Percentiles rank a stretch among this genome's conserved stretches.
phyloP scores from a whole-genome alignment of 1,140 invertebrate species.

The Heliconius hermathena region DNA sequence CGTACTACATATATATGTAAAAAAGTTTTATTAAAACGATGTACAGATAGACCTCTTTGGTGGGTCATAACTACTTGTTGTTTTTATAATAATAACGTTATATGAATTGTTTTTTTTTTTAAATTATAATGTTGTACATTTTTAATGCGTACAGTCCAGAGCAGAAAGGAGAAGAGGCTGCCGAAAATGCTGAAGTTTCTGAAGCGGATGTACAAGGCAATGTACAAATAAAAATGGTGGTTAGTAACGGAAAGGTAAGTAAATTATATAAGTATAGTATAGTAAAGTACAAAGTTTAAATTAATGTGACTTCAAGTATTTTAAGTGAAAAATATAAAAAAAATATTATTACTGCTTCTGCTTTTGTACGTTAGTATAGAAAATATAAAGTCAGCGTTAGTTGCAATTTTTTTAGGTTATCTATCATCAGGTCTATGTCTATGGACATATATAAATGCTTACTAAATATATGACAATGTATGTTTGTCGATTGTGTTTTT shows the following conservation, averaged over 20 bases:
- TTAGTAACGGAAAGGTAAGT: conserved; percentile 89
- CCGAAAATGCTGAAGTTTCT: conserved; percentile 52
- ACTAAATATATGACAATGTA: too few relatives aligned
- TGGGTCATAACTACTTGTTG: not conserved
- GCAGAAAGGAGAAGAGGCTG: conserved; percentile 79
- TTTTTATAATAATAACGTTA: not conserved
- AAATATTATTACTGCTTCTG: too few relatives aligned
- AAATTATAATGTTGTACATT: not conserved
- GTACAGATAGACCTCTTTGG: not conserved
- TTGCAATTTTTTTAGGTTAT: too few relatives aligned
- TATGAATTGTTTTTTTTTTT: not conserved
- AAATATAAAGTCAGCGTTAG: too few relatives aligned
- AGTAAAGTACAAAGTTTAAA: not conserved
- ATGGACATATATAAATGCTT: too few relatives aligned
- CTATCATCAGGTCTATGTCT: too few relatives aligned
- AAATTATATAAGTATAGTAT: conserved; percentile 51
- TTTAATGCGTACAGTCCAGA: conserved; percentile 60
- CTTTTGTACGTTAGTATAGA: too few relatives aligned
- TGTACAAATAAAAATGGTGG: conserved; percentile 90
- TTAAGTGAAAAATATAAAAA: too few relatives aligned
- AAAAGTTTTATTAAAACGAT: not conserved
- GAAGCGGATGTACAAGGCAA: conserved; percentile 84
- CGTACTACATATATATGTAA: not conserved
- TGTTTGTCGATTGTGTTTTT: too few relatives aligned
- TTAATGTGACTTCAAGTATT: too few relatives aligned